Conservation (phyloP, 1,140 invertebrate genomes). For the Cotesia chilonis region DNA sequence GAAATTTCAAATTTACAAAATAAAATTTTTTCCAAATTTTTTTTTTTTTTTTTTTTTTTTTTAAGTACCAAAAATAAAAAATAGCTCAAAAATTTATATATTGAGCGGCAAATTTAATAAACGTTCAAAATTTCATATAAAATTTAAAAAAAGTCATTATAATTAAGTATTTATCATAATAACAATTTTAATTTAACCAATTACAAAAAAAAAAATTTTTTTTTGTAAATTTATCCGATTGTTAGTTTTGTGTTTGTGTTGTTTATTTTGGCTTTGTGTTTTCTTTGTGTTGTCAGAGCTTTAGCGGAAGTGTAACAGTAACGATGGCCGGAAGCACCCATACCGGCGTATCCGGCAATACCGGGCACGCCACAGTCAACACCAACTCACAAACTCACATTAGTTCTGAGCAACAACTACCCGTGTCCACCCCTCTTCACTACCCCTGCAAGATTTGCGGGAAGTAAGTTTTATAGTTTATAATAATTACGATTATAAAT, state of each 20-base stretch:
- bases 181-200: neutral
- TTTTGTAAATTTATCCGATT: slow-evolving; percentile 20
- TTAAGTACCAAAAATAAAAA: too few relatives aligned
- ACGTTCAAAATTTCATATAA: too few relatives aligned
- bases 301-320: slow-evolving; percentile 79
- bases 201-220: neutral
- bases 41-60: too few relatives aligned
- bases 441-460: slow-evolving; percentile 97
- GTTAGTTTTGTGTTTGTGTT: slow-evolving; percentile 65
- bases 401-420: slow-evolving; percentile 67
- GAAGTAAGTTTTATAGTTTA: slow-evolving; percentile 84
- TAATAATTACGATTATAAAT: slow-evolving; percentile 35
- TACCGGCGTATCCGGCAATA: slow-evolving; percentile 72
- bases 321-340: slow-evolving; percentile 78
- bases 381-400: slow-evolving; percentile 69
- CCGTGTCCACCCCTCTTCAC: slow-evolving; percentile 67
- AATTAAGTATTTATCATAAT: neutral
- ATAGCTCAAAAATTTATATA: too few relatives aligned
- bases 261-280: slow-evolving; percentile 67
- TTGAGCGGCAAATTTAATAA: too few relatives aligned
- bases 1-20: too few relatives aligned
- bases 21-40: too few relatives aligned
- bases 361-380: slow-evolving; percentile 66
- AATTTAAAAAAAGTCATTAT: neutral
- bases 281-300: slow-evolving; percentile 75